phyloP scores from a whole-genome alignment of 2,888 invertebrate species.

The Orthosia gracilis region DNA sequence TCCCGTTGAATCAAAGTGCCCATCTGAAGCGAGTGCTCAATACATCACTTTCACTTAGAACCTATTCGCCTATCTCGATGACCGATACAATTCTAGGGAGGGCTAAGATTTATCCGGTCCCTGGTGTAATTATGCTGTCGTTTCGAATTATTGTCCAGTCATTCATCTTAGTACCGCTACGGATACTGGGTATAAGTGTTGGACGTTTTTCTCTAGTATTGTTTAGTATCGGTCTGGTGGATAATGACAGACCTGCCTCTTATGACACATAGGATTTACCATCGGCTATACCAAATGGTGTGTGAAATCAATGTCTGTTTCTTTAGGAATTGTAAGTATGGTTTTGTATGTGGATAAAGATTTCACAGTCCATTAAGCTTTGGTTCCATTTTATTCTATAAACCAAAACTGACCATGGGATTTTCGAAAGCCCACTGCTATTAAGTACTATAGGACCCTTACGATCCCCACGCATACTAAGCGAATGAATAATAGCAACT shows the following conservation, averaged over 20 bases:
- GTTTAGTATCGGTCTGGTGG: not conserved
- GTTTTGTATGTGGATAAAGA: not conserved
- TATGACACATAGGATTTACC: not conserved
- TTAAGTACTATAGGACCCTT: not conserved
- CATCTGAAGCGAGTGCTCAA: slow-evolving; percentile 29
- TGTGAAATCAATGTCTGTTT: not conserved
- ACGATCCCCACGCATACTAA: not conserved
- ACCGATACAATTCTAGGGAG: slow-evolving; percentile 49
- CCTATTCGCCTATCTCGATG: slow-evolving; percentile 53
- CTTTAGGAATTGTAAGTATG: not conserved
- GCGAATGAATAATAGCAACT: slow-evolving; percentile 34
- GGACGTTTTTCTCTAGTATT: slow-evolving; percentile 5
- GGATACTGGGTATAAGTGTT: not conserved
- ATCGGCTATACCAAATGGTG: not conserved
- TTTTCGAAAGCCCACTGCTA: not conserved
- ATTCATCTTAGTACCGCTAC: slow-evolving; percentile 33
- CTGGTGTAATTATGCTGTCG: slow-evolving; percentile 57
- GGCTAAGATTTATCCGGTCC: slow-evolving; percentile 45
- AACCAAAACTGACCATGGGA: not conserved
- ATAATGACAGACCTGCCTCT: not conserved
- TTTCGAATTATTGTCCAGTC: slow-evolving; percentile 48
- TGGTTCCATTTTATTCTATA: not conserved
- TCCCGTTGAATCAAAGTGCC: slow-evolving; percentile 42
- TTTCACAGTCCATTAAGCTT: not conserved
- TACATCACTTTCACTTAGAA: slow-evolving; percentile 62